Conservation (phyloP, 2,113 vertebrate genomes). For the Fulmarus glacialis region DNA sequence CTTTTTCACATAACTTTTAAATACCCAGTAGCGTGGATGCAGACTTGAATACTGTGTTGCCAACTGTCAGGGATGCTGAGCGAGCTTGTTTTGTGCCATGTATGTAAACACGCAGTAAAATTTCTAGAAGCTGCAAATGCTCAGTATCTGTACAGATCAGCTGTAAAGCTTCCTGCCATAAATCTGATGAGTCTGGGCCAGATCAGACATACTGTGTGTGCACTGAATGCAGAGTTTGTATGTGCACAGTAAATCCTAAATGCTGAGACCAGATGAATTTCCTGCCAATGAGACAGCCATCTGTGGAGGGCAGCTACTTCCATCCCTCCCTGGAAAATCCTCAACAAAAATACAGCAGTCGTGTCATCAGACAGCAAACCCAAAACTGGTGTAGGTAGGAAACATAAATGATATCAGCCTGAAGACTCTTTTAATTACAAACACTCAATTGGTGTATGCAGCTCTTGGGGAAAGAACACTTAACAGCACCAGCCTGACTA, state of each 20-base stretch:
- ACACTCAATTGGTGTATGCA: background rate
- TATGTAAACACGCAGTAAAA: background rate
- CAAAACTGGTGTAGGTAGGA: background rate
- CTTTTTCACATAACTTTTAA: background rate
- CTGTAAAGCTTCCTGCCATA: background rate
- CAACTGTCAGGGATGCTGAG: background rate
- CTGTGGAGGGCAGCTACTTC: background rate
- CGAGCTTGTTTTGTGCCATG: background rate
- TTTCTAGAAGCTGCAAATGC: background rate
- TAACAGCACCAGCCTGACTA: background rate
- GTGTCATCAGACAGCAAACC: background rate
- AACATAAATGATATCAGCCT: background rate
- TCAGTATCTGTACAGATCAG: background rate
- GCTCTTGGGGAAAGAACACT: background rate
- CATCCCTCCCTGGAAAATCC: background rate
- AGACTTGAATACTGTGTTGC: background rate
- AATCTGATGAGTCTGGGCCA: background rate
- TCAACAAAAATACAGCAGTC: background rate
- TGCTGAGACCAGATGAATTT: background rate
- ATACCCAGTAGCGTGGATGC: background rate
- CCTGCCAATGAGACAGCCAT: background rate
- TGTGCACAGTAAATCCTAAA: background rate
- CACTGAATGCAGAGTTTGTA: background rate
- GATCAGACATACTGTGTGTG: background rate
- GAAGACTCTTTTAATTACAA: background rate